Evolutionary conservation across 2,888 invertebrate genomes (phyloP), one percentile per base, ranked within the genome.

Genomic region (Pherbina coryleti): DNA sequence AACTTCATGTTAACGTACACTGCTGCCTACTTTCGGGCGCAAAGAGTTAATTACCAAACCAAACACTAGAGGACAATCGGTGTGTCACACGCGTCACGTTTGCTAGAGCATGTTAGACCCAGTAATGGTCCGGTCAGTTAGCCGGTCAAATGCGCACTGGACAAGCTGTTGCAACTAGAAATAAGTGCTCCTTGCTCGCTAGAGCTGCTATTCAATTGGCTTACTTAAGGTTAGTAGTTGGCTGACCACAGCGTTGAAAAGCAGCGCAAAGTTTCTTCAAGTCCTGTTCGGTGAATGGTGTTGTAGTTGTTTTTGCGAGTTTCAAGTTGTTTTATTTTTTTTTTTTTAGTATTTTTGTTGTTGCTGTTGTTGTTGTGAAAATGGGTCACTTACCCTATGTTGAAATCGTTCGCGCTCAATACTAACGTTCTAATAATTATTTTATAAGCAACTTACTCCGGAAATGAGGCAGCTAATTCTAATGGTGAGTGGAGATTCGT

Each of bases 81-180:
- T 4, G n/a, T 37, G 67, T 67, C 69, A 51, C 49, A 51, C 37
- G 49, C 28, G 49, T 19, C 31, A 55, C 25, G 17, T 44, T 72
- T 57, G 22, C 25, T 53, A n/a, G 11, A 25, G 25, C 17, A 53
- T 55, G 49, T 4, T 55, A 9, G 67, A 1, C 7, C 25, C 8
- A 19, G 1, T 25, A 34, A 37, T 66, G 37, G 55, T 75, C 55
- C 55, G 89, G 89, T 88, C 89, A 88, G 87, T 86, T 85, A 86
- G 84, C 87, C 88, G 88, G 85, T 86, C 87, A 84, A 82, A 84
- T 82, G 83, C 83, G 83, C 84, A 89, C 89, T 89, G 89, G 87
- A 85, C 88, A 86, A 82, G 76, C 62, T 77, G 72, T 78, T 64
- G 22, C 37, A 74, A 44, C 72, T 60, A 49, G 51, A 44, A 11